Percentiles rank a stretch among this genome's conserved stretches.
These are phyloP conservation scores for Spea bombifrons DNA, from an alignment of 2,113 vertebrate genomes.

Conservation along the genomic window DNA sequence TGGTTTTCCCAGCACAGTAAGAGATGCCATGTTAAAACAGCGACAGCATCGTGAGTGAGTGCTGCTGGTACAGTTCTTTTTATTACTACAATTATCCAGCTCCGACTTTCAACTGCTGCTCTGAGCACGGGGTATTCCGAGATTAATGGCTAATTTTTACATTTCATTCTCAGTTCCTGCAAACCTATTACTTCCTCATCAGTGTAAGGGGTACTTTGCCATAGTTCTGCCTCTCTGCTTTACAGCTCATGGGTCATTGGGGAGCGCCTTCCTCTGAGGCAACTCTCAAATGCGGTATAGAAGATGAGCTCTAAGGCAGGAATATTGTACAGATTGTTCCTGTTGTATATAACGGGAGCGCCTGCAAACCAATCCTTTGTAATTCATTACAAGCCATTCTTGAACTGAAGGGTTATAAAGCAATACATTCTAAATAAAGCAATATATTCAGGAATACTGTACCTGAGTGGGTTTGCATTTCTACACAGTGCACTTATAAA, in stretches of 20 bases:
- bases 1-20: conserved; percentile 28
- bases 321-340: conserved; percentile 38
- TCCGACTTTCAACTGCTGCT: conserved; percentile 39
- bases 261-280: conserved; percentile 42
- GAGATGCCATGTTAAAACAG: conserved; percentile 29
- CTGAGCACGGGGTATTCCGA: conserved; percentile 39
- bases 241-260: conserved; percentile 39
- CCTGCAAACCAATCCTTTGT: conserved; percentile 2
- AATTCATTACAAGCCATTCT: conserved; percentile 28
- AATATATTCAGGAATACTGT: not conserved
- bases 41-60: conserved; percentile 26
- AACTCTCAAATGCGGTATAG: conserved; percentile 23
- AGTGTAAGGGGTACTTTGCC: conserved; percentile 40
- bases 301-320: conserved; percentile 26
- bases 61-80: conserved; percentile 31
- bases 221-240: conserved; percentile 15
- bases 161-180: conserved; percentile 40
- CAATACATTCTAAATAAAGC: not conserved
- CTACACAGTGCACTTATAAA: not conserved
- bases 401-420: conserved; percentile 23
- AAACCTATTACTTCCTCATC: conserved; percentile 47
- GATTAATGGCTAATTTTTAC: conserved; percentile 47
- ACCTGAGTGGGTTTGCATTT: conserved; percentile 9
- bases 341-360: conserved; percentile 17
- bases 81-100: conserved; percentile 42